Evolutionary conservation across 2,113 vertebrate genomes (phyloP).

Genomic region (Seriola rivoliana): DNA sequence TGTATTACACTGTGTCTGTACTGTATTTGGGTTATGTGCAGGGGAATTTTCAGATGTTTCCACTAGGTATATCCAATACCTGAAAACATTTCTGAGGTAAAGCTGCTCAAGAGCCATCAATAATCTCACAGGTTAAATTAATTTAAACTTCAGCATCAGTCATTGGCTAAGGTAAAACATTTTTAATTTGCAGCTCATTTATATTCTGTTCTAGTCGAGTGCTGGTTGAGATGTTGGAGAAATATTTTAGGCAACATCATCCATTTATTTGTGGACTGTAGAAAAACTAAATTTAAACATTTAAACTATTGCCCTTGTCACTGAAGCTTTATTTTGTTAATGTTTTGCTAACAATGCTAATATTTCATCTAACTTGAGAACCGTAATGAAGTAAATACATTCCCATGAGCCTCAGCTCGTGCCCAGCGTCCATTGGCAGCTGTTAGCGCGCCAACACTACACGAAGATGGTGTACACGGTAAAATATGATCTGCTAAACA

Average conservation of each 20-base stretch:
- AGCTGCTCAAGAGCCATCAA: constrained; percentile 3
- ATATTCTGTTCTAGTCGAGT: not conserved
- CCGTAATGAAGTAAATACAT: too few relatives aligned
- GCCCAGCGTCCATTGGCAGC: too few relatives aligned
- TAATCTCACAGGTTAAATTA: constrained; percentile 36
- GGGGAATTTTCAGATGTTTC: not conserved
- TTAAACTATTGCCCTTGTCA: too few relatives aligned
- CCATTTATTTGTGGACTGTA: too few relatives aligned
- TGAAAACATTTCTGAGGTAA: not conserved
- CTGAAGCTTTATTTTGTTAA: not conserved
- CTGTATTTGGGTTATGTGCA: not conserved
- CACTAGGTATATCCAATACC: not conserved
- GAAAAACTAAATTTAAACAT: too few relatives aligned
- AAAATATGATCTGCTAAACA: too few relatives aligned
- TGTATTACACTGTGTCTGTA: not conserved
- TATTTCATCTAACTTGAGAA: too few relatives aligned
- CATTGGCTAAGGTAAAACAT: not conserved
- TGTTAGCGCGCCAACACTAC: too few relatives aligned
- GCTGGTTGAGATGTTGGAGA: too few relatives aligned
- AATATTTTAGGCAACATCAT: too few relatives aligned
- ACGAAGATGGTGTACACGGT: too few relatives aligned
- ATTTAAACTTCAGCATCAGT: constrained; percentile 2
- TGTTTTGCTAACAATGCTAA: not conserved
- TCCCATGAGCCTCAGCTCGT: too few relatives aligned
- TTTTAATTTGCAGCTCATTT: constrained; percentile 13